Evolutionary conservation across 2,797 vertebrate genomes (phyloP), one percentile per base, ranked within the genome.

Genomic region (Semaprochilodus insignis): DNA sequence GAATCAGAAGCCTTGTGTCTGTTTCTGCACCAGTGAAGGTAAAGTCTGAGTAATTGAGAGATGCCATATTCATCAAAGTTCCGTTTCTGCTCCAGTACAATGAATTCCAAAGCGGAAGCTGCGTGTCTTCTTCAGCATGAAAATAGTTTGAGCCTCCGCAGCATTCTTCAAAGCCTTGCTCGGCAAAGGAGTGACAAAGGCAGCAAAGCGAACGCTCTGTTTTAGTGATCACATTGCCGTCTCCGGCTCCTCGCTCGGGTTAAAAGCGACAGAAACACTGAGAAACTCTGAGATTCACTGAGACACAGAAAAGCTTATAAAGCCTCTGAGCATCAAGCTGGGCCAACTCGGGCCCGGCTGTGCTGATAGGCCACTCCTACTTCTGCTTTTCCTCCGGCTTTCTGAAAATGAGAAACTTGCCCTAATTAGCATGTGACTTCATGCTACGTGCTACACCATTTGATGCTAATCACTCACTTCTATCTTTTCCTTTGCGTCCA

Each of bases 191-290:
- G 51, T 19, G 23, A 21, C 72, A 74, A 74, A 74, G 72, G n/a
- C 72, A 55, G 17, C 48, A 74, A 57, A 74, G 27, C 13, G 17
- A 57, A 4, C 6, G 4, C 31, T 74, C 19, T 23, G 10, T 36
- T 74, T 10, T 74, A n/a, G n/a, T 36, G 72, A 74, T 74, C 72
- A 72, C 36, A 72, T 72, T 16, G 15, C 54, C 23, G 23, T 27
- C 31, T 25, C 8, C 23, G 14, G 13, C n/a, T 34, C 44, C 52
- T 11, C 71, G 31, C 31, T 73, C 10, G 52, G 27, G 71, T 55
- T 54, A 55, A 31, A 72, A 31, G 70, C 6, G 1, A 55, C 51
- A 57, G n/a, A 59, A 74, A 59, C 72, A 6, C 11, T 1, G 31
- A 31, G 31, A 31, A 73, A 73, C 16, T 17, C 15, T 34, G 52